Evolutionary conservation across 2,113 vertebrate genomes (phyloP).

Genomic region (Centropus unirufus): DNA sequence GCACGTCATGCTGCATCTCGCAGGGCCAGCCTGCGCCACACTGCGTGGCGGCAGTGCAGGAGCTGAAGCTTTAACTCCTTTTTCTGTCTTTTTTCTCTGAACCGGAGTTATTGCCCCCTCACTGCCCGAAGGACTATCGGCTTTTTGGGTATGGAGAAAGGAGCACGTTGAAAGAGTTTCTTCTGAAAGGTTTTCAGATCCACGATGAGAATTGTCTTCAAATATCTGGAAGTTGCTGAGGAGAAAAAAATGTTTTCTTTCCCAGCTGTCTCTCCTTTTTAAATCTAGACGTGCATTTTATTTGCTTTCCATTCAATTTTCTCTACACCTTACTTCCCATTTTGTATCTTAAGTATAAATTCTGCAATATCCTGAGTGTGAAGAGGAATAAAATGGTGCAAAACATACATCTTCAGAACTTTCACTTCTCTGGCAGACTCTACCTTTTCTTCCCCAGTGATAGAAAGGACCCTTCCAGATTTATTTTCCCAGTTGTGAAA

Average conservation of each 20-base stretch:
- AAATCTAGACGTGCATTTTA: neutral
- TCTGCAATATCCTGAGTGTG: neutral
- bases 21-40: no score
- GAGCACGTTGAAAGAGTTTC: neutral
- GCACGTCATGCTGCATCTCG: neutral
- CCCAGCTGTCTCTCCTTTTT: neutral
- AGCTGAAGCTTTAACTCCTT: neutral
- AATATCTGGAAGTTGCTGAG: neutral
- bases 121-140: neutral
- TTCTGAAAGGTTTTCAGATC: neutral
- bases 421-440: neutral
- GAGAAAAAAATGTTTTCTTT: neutral
- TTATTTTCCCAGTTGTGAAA: conserved; percentile 21
- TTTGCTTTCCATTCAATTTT: neutral
- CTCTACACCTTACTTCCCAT: neutral
- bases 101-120: neutral
- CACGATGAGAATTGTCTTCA: neutral
- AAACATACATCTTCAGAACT: conserved; percentile 3
- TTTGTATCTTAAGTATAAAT: conserved; percentile 26
- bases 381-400: conserved; percentile 12
- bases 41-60: neutral
- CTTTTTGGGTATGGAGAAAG: neutral
- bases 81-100: neutral
- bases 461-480: neutral
- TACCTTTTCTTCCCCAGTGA: neutral